Conservation (phyloP, 2,888 invertebrate species). For the Megamerina dolium region DNA sequence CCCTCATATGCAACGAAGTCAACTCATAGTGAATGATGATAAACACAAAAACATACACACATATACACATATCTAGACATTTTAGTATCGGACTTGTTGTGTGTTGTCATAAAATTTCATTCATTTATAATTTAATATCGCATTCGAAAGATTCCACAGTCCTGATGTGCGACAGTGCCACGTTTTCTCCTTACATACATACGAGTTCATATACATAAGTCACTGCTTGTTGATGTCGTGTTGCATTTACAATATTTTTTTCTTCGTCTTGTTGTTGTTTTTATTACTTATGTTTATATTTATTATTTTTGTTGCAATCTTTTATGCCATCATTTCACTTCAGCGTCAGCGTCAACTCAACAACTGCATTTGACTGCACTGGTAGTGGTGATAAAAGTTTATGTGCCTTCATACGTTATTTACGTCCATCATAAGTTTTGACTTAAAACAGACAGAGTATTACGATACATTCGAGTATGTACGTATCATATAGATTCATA, state of each 20-base stretch:
- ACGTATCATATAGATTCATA: too few species aligned
- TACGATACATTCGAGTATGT: neutral
- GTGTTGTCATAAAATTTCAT: slow-evolving; percentile 33
- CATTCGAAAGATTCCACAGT: slow-evolving; percentile 9
- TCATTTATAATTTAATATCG: slow-evolving; percentile 44
- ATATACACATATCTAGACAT: neutral
- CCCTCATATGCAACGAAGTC: neutral
- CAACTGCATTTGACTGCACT: neutral
- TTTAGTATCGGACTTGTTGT: neutral
- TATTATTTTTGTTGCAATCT: slow-evolving; percentile 1
- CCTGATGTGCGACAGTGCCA: too few species aligned
- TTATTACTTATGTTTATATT: neutral
- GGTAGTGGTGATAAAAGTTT: slow-evolving; percentile 15
- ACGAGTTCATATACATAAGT: too few species aligned
- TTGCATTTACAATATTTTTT: slow-evolving; percentile 6
- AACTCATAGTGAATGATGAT: neutral
- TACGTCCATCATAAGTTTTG: slow-evolving; percentile 7
- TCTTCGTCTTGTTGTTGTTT: slow-evolving; percentile 2
- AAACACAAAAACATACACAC: neutral
- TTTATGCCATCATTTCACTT: slow-evolving; percentile 1
- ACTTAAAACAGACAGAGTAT: neutral
- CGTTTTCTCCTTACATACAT: too few species aligned
- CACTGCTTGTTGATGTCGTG: slow-evolving; percentile 2
- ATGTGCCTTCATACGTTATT: slow-evolving; percentile 11
- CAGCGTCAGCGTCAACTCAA: neutral